A percentile compares a stretch with the other conserved stretches of the same genome.
Evolutionary conservation across 2,888 invertebrate genomes (phyloP).

Genomic region (Trachelus troglodyta): DNA sequence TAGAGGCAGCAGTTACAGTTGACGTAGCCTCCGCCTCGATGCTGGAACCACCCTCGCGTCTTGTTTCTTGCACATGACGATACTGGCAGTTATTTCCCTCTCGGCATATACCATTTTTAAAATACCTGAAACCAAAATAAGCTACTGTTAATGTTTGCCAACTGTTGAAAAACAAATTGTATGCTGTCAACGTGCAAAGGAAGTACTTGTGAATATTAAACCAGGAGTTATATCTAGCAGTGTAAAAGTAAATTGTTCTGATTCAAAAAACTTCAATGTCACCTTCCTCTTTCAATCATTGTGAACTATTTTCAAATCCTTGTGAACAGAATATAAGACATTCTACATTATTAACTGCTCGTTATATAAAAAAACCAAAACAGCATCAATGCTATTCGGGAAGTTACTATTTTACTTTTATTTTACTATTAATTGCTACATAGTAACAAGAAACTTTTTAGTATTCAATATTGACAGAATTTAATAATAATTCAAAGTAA

Average conservation of each 20-base stretch:
- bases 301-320: not conserved
- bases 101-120: constrained; percentile 59
- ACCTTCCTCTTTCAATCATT: not conserved
- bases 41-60: constrained; percentile 32
- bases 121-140: constrained; percentile 49
- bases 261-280: not conserved
- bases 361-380: not conserved
- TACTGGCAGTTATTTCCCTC: constrained; percentile 60
- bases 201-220: not conserved
- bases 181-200: not conserved
- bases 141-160: not conserved
- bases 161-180: not conserved
- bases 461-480: not conserved
- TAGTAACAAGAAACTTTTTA: not conserved
- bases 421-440: not conserved
- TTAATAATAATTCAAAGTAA: not conserved
- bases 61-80: constrained; percentile 46
- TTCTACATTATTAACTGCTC: not conserved
- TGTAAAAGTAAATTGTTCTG: not conserved
- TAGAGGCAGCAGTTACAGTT: constrained; percentile 26
- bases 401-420: not conserved
- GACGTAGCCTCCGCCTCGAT: constrained; percentile 26
- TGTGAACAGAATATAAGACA: not conserved
- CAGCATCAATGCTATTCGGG: not conserved
- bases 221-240: not conserved